Base-by-base conservation (phyloP, 2,888 invertebrate species). In the Parapristionchus giblindavisi region DNA sequence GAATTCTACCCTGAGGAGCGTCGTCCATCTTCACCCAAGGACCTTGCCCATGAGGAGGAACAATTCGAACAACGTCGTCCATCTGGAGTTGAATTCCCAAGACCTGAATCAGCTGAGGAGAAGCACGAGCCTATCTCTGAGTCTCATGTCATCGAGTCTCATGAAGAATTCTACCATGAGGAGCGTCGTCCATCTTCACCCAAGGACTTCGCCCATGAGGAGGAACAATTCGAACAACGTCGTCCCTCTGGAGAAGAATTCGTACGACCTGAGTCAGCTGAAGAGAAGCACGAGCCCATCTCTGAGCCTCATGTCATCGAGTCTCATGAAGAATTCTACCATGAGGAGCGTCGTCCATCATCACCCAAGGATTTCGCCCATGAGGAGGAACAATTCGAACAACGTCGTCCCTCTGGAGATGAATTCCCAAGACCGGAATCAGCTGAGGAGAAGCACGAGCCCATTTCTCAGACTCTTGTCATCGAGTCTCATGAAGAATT, bases 281-380 rank as follows among this genome's bases (percentile, higher is more conserved):
- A 61, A 24, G 73, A 32, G 60, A 61, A 34, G 60, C 34, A 34
- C 21, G 60, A 60, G 29, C 56, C 56, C 8, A 4, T 60, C 17
- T 36, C 32, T 6, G 36, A 60, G 34, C 21, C 34, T 4, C 60
- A 60, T 60, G 60, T 60, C 60, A 48, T 43, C 65, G 68, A 68
- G 24, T 36, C 29, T 4, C 29, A 40, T n/a, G 71, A 71, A 17
- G 29, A 71, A 6, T 48, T 40, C 43, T 38, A n/a, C 29, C 58
- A 27, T 36, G 66, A 75, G 52, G 54, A 75, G 21, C 51, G 29
- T 21, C 24, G 66, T n/a, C 65, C 68, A 66, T 76, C 71, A 70
- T 63, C 58, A 40, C 75, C 43, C 74, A 76, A 70, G 65, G 74
- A 38, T 60, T 72, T 54, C 75, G 75, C 2, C 75, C 66, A 75